These are phyloP conservation scores for Drosophila limbata DNA, from an alignment of 2,888 invertebrate genomes.

Conservation along the genomic window DNA sequence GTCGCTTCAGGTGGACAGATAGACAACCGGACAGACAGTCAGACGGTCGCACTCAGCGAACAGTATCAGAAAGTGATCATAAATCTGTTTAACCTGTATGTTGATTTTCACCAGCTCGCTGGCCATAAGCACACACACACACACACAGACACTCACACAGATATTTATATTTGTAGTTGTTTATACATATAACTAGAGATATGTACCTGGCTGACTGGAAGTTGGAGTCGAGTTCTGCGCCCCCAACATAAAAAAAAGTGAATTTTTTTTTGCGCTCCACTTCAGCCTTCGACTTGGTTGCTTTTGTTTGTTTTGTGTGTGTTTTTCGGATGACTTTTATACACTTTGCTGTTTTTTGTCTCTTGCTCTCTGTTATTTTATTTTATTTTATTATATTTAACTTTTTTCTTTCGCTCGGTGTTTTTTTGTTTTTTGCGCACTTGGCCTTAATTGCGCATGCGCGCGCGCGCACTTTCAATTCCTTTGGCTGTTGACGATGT, in stretches of 20 bases:
- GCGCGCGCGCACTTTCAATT: constrained; percentile 80
- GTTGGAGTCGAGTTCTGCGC: constrained; percentile 40
- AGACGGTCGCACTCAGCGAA: constrained; percentile 39
- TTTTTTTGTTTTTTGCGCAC: constrained; percentile 59
- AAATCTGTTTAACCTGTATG: constrained; percentile 75
- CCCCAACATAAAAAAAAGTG: constrained; percentile 59
- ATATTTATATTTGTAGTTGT: neutral
- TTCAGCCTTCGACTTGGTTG: constrained; percentile 59
- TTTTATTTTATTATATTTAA: constrained; percentile 25
- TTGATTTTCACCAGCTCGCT: constrained; percentile 67
- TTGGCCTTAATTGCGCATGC: constrained; percentile 77
- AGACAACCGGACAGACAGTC: neutral
- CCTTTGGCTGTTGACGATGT: constrained; percentile 58
- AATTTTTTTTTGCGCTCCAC: constrained; percentile 62
- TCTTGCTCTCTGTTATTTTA: constrained; percentile 25
- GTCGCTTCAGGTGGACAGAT: constrained; percentile 47
- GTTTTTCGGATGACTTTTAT: constrained; percentile 45
- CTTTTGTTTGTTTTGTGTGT: constrained; percentile 35
- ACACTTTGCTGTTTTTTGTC: constrained; percentile 35
- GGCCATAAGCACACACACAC: constrained; percentile 17
- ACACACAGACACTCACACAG: constrained; percentile 2
- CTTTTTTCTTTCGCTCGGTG: constrained; percentile 15
- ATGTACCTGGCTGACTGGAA: constrained; percentile 12
- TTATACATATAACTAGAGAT: constrained; percentile 30
- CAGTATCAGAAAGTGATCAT: constrained; percentile 75